Conservation (phyloP, 2,113 vertebrate species). For the Regulus satrapa region DNA sequence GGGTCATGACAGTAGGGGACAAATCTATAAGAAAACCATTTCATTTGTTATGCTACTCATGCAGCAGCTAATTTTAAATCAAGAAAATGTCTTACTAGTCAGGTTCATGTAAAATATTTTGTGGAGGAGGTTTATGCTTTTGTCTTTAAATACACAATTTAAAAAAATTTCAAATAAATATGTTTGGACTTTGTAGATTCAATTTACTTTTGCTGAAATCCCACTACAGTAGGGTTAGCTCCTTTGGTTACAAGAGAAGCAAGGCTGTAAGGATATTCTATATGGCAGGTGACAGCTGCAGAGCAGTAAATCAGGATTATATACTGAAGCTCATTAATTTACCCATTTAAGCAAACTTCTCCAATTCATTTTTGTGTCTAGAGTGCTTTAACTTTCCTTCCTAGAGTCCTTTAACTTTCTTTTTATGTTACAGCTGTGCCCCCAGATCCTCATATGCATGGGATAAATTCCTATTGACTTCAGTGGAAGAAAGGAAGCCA, state of each 20-base stretch:
- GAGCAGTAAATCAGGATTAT: background rate
- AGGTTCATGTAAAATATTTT: background rate
- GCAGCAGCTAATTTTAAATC: background rate
- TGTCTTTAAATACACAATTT: background rate
- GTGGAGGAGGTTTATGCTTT: background rate
- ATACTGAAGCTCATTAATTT: background rate
- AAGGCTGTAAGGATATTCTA: background rate
- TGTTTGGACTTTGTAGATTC: background rate
- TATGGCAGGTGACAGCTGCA: background rate
- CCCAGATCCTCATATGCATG: background rate
- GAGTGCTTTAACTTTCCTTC: background rate
- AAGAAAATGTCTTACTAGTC: background rate
- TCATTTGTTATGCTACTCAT: background rate
- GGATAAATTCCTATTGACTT: constrained; percentile 23
- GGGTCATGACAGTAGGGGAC: background rate
- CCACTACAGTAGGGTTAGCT: background rate
- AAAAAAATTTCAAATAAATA: background rate
- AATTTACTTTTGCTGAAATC: background rate
- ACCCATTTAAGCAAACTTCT: background rate
- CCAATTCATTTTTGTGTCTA: background rate
- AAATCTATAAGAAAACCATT: background rate
- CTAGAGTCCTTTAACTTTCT: background rate
- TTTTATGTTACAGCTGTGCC: background rate
- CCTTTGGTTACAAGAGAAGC: background rate
- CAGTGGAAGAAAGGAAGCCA: background rate